Conservation (phyloP, 1,140 invertebrate species). For the Trachymyrmex cornetzi region DNA sequence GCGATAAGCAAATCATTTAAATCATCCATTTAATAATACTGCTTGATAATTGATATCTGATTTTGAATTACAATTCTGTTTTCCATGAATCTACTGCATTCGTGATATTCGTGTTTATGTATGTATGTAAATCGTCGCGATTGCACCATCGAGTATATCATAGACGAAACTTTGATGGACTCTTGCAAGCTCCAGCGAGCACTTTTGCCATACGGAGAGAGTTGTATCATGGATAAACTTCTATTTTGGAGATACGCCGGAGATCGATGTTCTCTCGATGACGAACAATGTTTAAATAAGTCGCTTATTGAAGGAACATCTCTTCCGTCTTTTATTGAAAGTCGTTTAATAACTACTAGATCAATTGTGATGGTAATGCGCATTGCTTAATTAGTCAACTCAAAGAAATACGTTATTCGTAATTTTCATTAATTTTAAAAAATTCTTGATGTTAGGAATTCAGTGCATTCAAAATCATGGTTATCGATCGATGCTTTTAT, state of each 20-base stretch:
- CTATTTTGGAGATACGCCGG: conserved; percentile 41
- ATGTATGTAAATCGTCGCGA: conserved; percentile 41
- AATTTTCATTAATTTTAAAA: not conserved
- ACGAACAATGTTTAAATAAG: conserved; percentile 25
- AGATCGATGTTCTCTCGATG: conserved; percentile 45
- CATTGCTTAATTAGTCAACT: not conserved
- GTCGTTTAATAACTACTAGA: not conserved
- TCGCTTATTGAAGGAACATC: not conserved
- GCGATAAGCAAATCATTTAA: not conserved
- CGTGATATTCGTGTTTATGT: conserved; percentile 33
- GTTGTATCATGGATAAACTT: conserved; percentile 38
- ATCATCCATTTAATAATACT: not conserved
- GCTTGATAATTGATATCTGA: conserved; percentile 27
- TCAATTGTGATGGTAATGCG: not conserved
- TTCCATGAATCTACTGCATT: conserved; percentile 7
- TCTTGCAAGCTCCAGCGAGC: conserved; percentile 54
- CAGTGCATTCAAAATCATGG: not conserved
- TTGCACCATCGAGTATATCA: conserved; percentile 18
- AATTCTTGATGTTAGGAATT: not conserved
- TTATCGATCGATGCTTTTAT: not conserved
- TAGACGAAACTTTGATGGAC: conserved; percentile 51
- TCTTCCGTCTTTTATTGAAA: not conserved
- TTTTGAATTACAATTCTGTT: conserved; percentile 40
- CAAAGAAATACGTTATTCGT: not conserved
- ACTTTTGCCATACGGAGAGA: conserved; percentile 30